Percentiles rank a stretch among this genome's conserved stretches.
phyloP scores from a whole-genome alignment of 2,888 invertebrate species.

The Aquatica leii region DNA sequence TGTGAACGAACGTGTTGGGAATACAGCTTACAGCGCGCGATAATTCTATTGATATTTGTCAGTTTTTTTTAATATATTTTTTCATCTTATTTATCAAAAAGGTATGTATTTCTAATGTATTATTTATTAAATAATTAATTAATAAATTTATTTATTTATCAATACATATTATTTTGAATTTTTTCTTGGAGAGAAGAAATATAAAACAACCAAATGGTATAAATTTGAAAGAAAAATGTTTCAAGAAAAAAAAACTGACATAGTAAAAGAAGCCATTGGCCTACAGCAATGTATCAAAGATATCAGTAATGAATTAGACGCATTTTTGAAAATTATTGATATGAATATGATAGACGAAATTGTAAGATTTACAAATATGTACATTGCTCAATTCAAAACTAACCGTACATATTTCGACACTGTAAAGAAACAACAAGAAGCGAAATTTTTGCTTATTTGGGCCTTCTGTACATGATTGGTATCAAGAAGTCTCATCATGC shows the following conservation, averaged over 20 bases:
- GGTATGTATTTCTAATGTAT: no score
- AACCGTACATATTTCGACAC: neutral
- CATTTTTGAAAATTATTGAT: conserved; percentile 12
- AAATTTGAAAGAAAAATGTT: neutral
- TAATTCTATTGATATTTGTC: no score
- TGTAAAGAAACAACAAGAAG: neutral
- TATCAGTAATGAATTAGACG: conserved; percentile 7
- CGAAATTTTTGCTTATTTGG: conserved; percentile 29
- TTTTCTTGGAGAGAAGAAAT: no score
- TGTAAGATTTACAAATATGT: neutral
- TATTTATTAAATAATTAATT: no score
- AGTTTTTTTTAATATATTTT: no score
- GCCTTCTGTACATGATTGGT: conserved; percentile 32
- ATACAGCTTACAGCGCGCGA: no score
- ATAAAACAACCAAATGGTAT: neutral
- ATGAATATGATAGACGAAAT: neutral
- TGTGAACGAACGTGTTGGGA: no score
- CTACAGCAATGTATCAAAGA: neutral
- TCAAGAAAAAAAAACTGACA: no score
- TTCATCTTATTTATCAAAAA: no score
- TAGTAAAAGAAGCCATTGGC: neutral
- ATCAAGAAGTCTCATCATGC: conserved; percentile 28
- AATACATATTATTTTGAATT: no score
- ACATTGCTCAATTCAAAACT: neutral
- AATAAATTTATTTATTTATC: no score